Conservation (phyloP, 2,888 invertebrate species). For the Thymelicus sylvestris region DNA sequence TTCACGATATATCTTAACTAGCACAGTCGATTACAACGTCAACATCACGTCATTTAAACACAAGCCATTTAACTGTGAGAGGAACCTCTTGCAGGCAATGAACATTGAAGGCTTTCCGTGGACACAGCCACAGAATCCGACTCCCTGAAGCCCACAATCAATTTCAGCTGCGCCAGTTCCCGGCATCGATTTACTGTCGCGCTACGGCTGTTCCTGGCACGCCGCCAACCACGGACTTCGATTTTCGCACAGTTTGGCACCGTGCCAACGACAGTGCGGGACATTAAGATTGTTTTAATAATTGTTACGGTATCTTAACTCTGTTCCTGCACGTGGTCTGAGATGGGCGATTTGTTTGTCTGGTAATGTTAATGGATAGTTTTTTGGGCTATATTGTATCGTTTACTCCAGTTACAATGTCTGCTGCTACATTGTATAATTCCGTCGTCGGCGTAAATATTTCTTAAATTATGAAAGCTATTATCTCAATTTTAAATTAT, state of each 20-base stretch:
- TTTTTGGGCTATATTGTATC: neutral
- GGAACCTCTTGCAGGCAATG: too few relatives aligned
- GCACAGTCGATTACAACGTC: too few relatives aligned
- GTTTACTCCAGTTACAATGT: too few relatives aligned
- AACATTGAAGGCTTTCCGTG: neutral
- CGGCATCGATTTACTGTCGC: slow-evolving; percentile 42
- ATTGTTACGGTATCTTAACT: slow-evolving; percentile 4
- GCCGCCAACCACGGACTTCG: slow-evolving; percentile 21
- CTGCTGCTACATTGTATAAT: too few relatives aligned
- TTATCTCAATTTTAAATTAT: too few relatives aligned
- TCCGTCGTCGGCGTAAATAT: too few relatives aligned
- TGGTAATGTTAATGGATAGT: neutral
- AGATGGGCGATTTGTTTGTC: neutral
- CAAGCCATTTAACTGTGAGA: too few relatives aligned
- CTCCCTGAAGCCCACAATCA: slow-evolving; percentile 2
- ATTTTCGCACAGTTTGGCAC: slow-evolving; percentile 34
- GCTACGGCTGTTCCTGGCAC: slow-evolving; percentile 6
- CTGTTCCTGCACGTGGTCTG: neutral
- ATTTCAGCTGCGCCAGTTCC: slow-evolving; percentile 35
- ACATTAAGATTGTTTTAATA: slow-evolving; percentile 27
- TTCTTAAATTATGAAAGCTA: too few relatives aligned
- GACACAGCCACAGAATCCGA: neutral
- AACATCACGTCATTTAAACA: too few relatives aligned
- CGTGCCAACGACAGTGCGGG: slow-evolving; percentile 17
- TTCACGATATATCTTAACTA: too few relatives aligned